phyloP scores from a whole-genome alignment of 1,140 invertebrate species.

The Diprion similis region DNA sequence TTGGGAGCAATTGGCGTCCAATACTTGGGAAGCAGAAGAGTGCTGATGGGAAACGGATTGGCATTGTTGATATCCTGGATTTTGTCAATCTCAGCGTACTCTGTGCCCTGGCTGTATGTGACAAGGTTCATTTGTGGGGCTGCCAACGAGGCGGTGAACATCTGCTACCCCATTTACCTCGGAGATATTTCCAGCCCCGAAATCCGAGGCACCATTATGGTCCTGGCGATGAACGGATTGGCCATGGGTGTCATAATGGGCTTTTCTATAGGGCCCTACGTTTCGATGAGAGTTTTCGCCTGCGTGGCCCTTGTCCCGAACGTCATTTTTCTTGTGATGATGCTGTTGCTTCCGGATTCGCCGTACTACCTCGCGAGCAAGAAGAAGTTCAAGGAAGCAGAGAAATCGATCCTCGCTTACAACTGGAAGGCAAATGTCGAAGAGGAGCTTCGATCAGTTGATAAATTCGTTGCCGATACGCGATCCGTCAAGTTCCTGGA shows the following conservation, averaged over 20 bases:
- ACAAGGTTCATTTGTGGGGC: slow-evolving; percentile 66
- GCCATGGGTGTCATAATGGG: slow-evolving; percentile 72
- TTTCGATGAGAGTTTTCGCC: slow-evolving; percentile 65
- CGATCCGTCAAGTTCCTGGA: slow-evolving; percentile 10
- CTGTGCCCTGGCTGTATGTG: slow-evolving; percentile 62
- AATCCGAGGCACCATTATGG: slow-evolving; percentile 71
- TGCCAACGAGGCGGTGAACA: slow-evolving; percentile 69
- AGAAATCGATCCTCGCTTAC: slow-evolving; percentile 47
- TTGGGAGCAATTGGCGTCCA: slow-evolving; percentile 49
- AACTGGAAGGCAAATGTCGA: slow-evolving; percentile 33
- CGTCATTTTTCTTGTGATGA: slow-evolving; percentile 65
- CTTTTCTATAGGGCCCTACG: slow-evolving; percentile 70
- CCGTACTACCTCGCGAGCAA: slow-evolving; percentile 71
- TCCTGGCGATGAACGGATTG: slow-evolving; percentile 57
- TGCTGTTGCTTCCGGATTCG: slow-evolving; percentile 76
- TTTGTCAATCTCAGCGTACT: slow-evolving; percentile 63
- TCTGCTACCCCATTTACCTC: slow-evolving; percentile 70
- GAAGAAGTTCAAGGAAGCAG: slow-evolving; percentile 66
- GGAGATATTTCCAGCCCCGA: slow-evolving; percentile 69
- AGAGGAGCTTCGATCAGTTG: slow-evolving; percentile 35
- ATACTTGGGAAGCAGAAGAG: slow-evolving; percentile 70
- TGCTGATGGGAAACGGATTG: slow-evolving; percentile 66
- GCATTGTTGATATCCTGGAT: slow-evolving; percentile 71
- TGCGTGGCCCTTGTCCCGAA: slow-evolving; percentile 65
- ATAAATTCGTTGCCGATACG: slow-evolving; percentile 35